Percentiles rank a stretch among this genome's conserved stretches.
Conservation (phyloP, 1,140 invertebrate genomes). For the Drosophila rhopaloa region DNA sequence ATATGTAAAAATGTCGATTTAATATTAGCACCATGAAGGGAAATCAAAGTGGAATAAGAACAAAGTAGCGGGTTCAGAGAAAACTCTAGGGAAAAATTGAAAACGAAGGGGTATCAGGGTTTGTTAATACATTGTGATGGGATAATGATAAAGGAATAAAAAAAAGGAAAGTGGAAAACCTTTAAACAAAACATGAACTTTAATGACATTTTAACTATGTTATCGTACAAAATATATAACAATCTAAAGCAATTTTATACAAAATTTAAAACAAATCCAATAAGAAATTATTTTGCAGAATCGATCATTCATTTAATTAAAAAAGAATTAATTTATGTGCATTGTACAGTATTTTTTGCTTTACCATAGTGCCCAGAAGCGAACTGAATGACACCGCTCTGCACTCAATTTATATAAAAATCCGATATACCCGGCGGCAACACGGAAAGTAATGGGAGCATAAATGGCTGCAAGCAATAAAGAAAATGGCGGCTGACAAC, state of each 20-base stretch:
- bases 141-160: no score
- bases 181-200: no score
- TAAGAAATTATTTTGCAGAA: no score
- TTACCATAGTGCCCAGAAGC: neutral
- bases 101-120: no score
- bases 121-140: neutral
- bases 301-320: neutral
- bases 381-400: neutral
- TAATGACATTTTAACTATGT: no score
- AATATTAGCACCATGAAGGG: slow-evolving; percentile 75
- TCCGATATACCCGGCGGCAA: slow-evolving; percentile 10
- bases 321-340: neutral
- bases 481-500: slow-evolving; percentile 54
- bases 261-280: no score
- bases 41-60: slow-evolving; percentile 69
- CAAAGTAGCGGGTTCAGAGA: slow-evolving; percentile 16
- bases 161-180: no score
- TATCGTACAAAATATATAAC: no score
- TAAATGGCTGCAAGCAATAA: slow-evolving; percentile 41
- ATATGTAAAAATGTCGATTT: slow-evolving; percentile 72
- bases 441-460: slow-evolving; percentile 11
- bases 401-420: neutral
- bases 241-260: no score
- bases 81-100: neutral
- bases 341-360: no score